Base-by-base conservation (phyloP, 1,140 invertebrate genomes). In the Coptotermes formosanus region DNA sequence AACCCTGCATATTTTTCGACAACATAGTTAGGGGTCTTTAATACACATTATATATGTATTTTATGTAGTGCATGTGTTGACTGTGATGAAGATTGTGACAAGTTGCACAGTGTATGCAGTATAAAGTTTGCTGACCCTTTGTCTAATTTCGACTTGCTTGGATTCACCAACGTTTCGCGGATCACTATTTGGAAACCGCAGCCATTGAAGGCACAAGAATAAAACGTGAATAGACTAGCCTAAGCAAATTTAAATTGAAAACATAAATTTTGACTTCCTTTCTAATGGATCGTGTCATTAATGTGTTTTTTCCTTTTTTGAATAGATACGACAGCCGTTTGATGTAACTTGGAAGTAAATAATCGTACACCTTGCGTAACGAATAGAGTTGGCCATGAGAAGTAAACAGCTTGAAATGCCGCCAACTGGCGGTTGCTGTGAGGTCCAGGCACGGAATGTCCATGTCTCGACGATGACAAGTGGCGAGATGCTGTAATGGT, bases 191-290 rank as follows among this genome's bases (percentile, higher is more conserved):
- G 25, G n/a, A 75, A 75, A 75, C 64, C 25, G n/a, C 64, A 75
- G 25, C 25, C 9, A 30, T 75, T 75, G n/a, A 75, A 75, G 25
- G 30, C n/a, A 75, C 64, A 30, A 75, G 64, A 11, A 75, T 75
- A 25, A 75, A 75, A 75, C 30, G n/a, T 30, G 25, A 75, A 75
- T 30, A 30, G 64, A 75, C 64, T 75, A 14, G 25, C 2, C 25
- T 75, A 75, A 75, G 64, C 64, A 75, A 75, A 75, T 75, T 75
- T 75, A 75, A 75, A 75, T 75, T 75, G 64, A 75, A 75, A 75
- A 6, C 64, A 75, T 75, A 75, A 75, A 75, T 75, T 75, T 30
- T 75, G 64, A 75, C 64, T 75, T 75, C 64, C 19, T 16, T 75
- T 30, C 64, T 75, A 75, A 75, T 75, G 64, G 64, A 75, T n/a